Conservation (phyloP, 2,797 vertebrate genomes). For the Parauchenoglanis punctatus region DNA sequence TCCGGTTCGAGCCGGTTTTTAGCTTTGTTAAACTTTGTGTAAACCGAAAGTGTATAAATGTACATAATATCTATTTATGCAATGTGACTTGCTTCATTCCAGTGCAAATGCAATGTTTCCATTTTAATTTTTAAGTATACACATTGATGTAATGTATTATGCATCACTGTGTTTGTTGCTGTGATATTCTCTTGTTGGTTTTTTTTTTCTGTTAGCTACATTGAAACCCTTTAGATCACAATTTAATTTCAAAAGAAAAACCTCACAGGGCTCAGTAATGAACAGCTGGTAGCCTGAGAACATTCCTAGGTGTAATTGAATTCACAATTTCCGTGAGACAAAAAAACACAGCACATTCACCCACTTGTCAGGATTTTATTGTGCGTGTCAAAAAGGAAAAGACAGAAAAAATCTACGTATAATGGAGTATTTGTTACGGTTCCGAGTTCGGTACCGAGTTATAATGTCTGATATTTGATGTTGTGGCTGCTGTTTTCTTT, state of each 20-base stretch:
- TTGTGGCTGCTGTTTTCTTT: background rate
- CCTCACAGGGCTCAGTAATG: background rate
- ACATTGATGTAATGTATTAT: background rate
- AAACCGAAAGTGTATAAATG: conserved; percentile 26
- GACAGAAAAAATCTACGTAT: background rate
- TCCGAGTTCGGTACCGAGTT: background rate
- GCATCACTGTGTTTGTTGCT: background rate
- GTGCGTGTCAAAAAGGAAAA: background rate
- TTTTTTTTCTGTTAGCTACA: background rate
- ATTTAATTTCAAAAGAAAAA: background rate
- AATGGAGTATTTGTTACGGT: background rate
- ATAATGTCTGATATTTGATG: conserved; percentile 13
- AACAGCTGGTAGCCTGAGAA: conserved; percentile 20
- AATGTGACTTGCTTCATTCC: background rate
- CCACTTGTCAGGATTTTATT: conserved; percentile 11
- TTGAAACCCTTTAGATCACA: background rate
- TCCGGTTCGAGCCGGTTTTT: background rate
- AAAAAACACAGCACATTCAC: background rate
- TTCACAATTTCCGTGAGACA: background rate
- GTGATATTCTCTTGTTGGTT: background rate
- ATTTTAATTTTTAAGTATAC: background rate
- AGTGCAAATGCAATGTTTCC: background rate
- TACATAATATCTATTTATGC: background rate
- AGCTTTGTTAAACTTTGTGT: background rate
- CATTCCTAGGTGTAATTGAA: conserved; percentile 32